A percentile compares a stretch with the other conserved stretches of the same genome.
Evolutionary conservation across 2,113 vertebrate species (phyloP).

Genomic region (Festucalex cinctus): DNA sequence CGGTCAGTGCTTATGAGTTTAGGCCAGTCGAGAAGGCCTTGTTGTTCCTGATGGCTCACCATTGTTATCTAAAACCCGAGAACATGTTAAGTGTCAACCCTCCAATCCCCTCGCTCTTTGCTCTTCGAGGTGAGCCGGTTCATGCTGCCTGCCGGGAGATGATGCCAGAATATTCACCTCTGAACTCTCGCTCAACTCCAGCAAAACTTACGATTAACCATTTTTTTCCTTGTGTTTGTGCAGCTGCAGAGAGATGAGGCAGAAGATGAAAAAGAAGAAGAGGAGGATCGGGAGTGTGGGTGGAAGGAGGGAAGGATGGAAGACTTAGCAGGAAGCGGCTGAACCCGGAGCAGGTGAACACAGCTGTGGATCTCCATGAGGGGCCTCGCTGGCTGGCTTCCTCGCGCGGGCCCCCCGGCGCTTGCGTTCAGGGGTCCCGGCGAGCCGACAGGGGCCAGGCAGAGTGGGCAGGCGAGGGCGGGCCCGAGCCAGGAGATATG

Average conservation of each 20-base stretch:
- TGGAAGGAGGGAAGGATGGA: constrained; percentile 55
- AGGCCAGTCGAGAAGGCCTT: neutral
- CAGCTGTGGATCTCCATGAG: constrained; percentile 74
- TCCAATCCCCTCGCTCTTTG: constrained; percentile 61
- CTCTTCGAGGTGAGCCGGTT: constrained; percentile 69
- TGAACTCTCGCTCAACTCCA: constrained; percentile 59
- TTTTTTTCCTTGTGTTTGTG: constrained; percentile 68
- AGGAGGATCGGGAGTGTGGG: constrained; percentile 65
- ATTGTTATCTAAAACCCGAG: constrained; percentile 65
- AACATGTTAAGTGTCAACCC: constrained; percentile 66
- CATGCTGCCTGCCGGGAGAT: constrained; percentile 64
- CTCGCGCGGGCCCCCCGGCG: constrained; percentile 53
- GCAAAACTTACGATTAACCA: constrained; percentile 73
- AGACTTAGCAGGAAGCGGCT: constrained; percentile 62
- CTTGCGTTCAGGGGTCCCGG: constrained; percentile 58
- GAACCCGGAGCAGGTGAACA: constrained; percentile 75
- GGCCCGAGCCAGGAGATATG: constrained; percentile 68
- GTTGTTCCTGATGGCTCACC: constrained; percentile 1
- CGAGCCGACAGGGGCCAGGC: constrained; percentile 67
- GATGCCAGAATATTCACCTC: constrained; percentile 70
- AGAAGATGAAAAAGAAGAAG: constrained; percentile 58
- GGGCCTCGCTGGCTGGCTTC: constrained; percentile 69
- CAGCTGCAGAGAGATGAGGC: constrained; percentile 59
- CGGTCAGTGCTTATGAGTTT: neutral
- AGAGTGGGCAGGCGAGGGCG: constrained; percentile 68